A percentile compares a stretch with the other conserved stretches of the same genome.
These are phyloP conservation scores for Leiothrix lutea DNA, from an alignment of 2,113 vertebrate genomes.

Conservation along the genomic window DNA sequence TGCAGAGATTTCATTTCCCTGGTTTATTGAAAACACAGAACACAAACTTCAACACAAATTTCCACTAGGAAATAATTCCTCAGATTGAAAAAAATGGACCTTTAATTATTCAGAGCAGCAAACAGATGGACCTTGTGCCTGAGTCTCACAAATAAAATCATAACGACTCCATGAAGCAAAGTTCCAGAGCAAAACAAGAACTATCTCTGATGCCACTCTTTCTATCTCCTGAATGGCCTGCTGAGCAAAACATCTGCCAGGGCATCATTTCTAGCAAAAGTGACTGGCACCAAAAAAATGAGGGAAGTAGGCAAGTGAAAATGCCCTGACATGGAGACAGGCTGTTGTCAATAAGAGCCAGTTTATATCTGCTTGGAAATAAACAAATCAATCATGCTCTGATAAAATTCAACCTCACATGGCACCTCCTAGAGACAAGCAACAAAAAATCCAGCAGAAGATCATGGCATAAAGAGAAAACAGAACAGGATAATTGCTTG, in stretches of 20 bases:
- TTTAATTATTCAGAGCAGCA: background rate
- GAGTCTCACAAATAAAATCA: background rate
- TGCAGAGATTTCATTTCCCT: conserved; percentile 98
- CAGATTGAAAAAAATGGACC: background rate
- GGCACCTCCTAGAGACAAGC: background rate
- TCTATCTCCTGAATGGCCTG: background rate
- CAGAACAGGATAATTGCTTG: background rate
- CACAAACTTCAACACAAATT: conserved; percentile 30
- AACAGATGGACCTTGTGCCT: background rate
- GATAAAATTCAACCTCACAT: background rate
- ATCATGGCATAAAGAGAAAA: background rate
- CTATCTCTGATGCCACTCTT: background rate
- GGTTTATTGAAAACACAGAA: conserved; percentile 60
- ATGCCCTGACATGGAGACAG: background rate
- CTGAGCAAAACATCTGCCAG: conserved; percentile 27
- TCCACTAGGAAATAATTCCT: background rate
- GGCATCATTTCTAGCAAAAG: background rate
- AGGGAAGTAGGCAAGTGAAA: background rate
- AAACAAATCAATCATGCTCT: background rate
- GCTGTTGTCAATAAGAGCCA: background rate
- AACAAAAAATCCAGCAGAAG: background rate
- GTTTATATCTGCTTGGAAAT: background rate
- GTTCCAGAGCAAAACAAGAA: background rate
- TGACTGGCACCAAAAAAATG: background rate
- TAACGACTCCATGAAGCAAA: background rate